Evolutionary conservation across 2,888 invertebrate species (phyloP), one percentile per base, ranked within the genome.

Genomic region (Leptodirus hochenwartii): DNA sequence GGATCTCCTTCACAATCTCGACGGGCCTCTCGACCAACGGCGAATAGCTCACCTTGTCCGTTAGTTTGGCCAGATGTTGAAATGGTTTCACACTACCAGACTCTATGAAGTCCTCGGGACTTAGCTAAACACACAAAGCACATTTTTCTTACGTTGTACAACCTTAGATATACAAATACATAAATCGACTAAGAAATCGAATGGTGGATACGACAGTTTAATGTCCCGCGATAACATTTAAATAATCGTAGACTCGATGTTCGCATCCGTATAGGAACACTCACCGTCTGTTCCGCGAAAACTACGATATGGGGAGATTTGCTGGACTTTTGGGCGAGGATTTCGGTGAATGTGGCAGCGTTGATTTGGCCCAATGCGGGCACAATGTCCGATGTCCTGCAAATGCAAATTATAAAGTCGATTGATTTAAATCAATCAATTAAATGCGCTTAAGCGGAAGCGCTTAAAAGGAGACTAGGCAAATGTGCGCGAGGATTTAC

Each of bases 11-110:
- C 20, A 79, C 42, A 0, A 62, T 64, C 2, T 54, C 51, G 8
- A 69, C 34, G 0, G 78, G 64, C 34, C 64, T 59, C 25, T 67
- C 59, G 0, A 79, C 79, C 12, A 63, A 61, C 5, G 74, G 64
- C 29, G 71, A 52, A 46, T 73, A 78, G 2, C 61, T 51, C 13
- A 45, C 44, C 37, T 47, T 43, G 15, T 50, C 47, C 31, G 47
- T 42, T 3, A 56, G 43, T 22, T 49, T 45, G 22, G 53, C 50
- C 32, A 65, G 43, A 30, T 55, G 46, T 5, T 47, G 44, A 39
- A 56, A 64, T 34, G 58, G 54, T 4, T 51, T 49, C 25, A 53
- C 45, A 9, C 54, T 49, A 24, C 47, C 41, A 22, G 42, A 37
- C 41, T 56, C 55, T 22, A 51, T 43, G 40, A 64, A 59, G 41